A percentile compares a stretch with the other conserved stretches of the same genome.
Evolutionary conservation across 2,113 vertebrate genomes (phyloP).

Genomic region (Heloderma charlesbogerti): DNA sequence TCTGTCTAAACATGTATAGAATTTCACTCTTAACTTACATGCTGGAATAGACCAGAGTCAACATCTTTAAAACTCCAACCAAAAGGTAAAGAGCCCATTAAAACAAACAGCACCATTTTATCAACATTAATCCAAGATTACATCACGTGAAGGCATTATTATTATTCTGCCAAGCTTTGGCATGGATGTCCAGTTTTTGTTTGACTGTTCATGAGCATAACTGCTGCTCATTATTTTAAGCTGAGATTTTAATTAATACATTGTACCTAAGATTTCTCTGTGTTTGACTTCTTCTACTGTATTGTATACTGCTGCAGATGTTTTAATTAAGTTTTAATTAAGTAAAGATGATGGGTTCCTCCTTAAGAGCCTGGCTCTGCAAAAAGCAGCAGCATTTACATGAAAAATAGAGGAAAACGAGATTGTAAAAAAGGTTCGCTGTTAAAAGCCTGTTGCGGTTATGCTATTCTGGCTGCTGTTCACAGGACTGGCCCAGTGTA

Average conservation of each 20-base stretch:
- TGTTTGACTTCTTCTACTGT: background rate
- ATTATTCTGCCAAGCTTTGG: background rate
- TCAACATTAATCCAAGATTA: no score
- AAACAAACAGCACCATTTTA: background rate
- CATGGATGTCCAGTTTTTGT: background rate
- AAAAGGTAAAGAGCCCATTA: background rate
- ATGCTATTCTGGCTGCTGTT: no score
- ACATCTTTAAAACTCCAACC: background rate
- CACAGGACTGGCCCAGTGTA: no score
- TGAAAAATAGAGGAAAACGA: background rate
- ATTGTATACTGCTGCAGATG: background rate
- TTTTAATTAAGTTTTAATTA: background rate
- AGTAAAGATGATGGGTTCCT: background rate
- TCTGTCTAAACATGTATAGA: no score
- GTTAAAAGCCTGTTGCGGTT: background rate
- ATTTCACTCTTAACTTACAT: background rate
- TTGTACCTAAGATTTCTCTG: background rate
- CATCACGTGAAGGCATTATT: background rate
- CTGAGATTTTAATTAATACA: background rate
- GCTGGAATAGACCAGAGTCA: background rate
- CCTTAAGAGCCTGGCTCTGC: background rate
- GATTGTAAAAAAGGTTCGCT: background rate
- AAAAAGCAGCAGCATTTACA: no score
- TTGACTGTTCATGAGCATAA: background rate
- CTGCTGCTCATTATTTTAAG: background rate